Base-by-base conservation (phyloP, 2,888 invertebrate genomes). In the Phaedon cochleariae region DNA sequence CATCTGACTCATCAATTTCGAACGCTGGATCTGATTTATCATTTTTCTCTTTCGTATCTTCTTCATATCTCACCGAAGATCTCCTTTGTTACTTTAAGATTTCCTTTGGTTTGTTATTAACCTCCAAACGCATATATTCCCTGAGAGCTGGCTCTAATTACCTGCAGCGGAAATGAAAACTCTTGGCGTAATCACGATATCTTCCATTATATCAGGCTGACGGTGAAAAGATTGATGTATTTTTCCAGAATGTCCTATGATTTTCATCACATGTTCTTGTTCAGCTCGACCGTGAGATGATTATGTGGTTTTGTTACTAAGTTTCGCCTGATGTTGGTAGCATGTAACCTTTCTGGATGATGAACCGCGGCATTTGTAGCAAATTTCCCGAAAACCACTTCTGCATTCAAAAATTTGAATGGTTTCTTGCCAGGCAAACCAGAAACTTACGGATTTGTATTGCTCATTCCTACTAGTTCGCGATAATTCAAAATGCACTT, bases 371-470 rank as follows among this genome's bases (percentile, higher is more conserved):
- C 54, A 17, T 34, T 17, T 3, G 1, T 6, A 2, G 20, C 31
- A 54, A 4, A 54, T 15, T 29, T 54, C 12, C 34, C 34, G 3
- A 54, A 18, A 2, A 54, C n/a, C 3, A 2, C 20, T 9, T 20
- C 54, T 7, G 54, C 54, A 34, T 12, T 54, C 29, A 54, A 31
- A 54, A 54, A 54, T 31, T 54, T 52, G 15, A 7, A 52, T 5
- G 52, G 52, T 12, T 21, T 26, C 12, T 3, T n/a, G 12, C 52
- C 34, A 15, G 54, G 54, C 17, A 54, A 31, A 2, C 54, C 54
- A 54, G 34, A 54, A 20, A 61, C 53, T n/a, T 53, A 61, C 1
- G 61, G 61, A 29, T 61, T 61, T 10, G 26, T 21, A 12, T 7
- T 12, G 15, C 46, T 15, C 17, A 61, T 54, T 4, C 46, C 54